These are phyloP conservation scores for Pholis gunnellus DNA, from an alignment of 2,113 vertebrate genomes.

Conservation along the genomic window DNA sequence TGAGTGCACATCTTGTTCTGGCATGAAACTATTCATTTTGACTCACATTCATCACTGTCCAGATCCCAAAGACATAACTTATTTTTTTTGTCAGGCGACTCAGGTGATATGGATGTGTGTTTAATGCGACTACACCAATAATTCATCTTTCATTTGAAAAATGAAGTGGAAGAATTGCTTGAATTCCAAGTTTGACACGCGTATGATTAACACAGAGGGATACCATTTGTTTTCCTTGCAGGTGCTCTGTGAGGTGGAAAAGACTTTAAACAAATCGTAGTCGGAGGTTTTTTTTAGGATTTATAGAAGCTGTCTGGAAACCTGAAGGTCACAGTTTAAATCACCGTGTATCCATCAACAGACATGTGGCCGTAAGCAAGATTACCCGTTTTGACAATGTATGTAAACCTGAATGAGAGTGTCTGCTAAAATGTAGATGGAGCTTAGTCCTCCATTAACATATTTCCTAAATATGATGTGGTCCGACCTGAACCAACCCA, in stretches of 20 bases:
- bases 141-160: slow-evolving; percentile 78
- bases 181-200: slow-evolving; percentile 50
- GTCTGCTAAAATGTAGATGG: background rate
- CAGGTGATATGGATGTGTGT: slow-evolving; percentile 56
- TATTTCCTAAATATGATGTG: background rate
- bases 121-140: slow-evolving; percentile 59
- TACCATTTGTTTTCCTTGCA: slow-evolving; percentile 59
- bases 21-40: slow-evolving; percentile 34
- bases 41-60: slow-evolving; percentile 44
- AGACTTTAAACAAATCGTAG: slow-evolving; percentile 13
- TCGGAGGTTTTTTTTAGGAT: background rate
- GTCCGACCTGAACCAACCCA: background rate
- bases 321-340: slow-evolving; percentile 36
- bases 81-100: slow-evolving; percentile 29
- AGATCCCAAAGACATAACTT: slow-evolving; percentile 27
- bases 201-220: slow-evolving; percentile 54
- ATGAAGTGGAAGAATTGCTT: slow-evolving; percentile 67
- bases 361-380: background rate
- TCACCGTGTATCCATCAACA: slow-evolving; percentile 19
- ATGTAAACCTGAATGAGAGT: background rate
- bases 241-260: slow-evolving; percentile 30
- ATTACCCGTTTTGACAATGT: background rate
- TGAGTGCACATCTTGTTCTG: slow-evolving; percentile 45
- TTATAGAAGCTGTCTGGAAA: slow-evolving; percentile 39
- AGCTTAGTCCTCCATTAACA: background rate